Evolutionary conservation across 64 coral and sea anemone species (phyloP).

Genomic region (Pocillopora damicornis): DNA sequence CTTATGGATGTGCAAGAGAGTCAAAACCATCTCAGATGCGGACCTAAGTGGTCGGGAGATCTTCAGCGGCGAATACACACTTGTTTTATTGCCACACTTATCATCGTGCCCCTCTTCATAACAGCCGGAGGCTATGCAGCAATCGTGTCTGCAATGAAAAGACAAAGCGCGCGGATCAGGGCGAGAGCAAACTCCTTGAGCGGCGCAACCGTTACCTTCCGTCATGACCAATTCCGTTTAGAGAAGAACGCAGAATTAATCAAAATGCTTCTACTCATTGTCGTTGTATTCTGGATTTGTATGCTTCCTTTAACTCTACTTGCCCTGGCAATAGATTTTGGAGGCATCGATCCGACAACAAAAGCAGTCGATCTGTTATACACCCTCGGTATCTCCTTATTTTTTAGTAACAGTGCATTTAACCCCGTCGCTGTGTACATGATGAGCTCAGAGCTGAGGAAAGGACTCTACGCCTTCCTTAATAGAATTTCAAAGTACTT

Average conservation of each 20-base stretch:
- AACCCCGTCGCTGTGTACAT: constrained; percentile 89
- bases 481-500: constrained; percentile 1
- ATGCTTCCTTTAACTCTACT: constrained; percentile 82
- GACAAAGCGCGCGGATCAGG: constrained; percentile 61
- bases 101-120: constrained; percentile 75
- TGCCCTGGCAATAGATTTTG: constrained; percentile 75
- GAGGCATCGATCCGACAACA: constrained; percentile 19
- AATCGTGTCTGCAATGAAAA: constrained; percentile 53
- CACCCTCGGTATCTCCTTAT: constrained; percentile 54
- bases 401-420: constrained; percentile 87
- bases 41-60: constrained; percentile 49
- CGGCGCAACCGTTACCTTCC: neutral
- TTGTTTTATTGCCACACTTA: constrained; percentile 58
- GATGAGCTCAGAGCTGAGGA: constrained; percentile 80
- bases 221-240: constrained; percentile 45
- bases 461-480: constrained; percentile 31
- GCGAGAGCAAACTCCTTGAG: constrained; percentile 31
- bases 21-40: constrained; percentile 35
- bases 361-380: constrained; percentile 44
- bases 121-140: constrained; percentile 64
- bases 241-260: constrained; percentile 57
- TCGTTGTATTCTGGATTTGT: constrained; percentile 79
- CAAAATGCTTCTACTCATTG: constrained; percentile 81
- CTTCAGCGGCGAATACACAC: constrained; percentile 53
- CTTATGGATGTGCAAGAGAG: constrained; percentile 28